Conservation (phyloP, 92 coral and sea anemone species). For the Actinostola sp. region DNA sequence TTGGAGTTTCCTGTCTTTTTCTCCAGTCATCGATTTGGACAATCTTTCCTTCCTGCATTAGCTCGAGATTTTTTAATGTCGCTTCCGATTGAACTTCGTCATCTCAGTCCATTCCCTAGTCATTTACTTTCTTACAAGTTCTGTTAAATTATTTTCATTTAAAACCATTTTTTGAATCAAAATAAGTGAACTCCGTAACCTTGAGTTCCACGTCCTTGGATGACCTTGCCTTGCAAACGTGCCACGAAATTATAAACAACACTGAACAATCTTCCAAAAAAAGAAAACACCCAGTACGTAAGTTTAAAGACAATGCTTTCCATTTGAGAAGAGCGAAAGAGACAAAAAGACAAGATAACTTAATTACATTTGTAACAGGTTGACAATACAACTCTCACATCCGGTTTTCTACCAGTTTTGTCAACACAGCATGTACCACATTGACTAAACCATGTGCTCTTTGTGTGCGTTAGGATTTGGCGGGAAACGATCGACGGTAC, state of each 20-base stretch:
- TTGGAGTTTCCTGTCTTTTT: no score
- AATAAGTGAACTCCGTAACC: background rate
- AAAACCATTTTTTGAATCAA: background rate
- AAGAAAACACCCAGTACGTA: background rate
- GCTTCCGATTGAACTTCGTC: no score
- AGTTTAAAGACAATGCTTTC: background rate
- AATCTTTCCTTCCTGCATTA: no score
- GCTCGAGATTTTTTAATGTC: no score
- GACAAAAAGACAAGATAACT: no score
- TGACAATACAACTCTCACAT: constrained; percentile 16
- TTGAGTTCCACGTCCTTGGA: background rate
- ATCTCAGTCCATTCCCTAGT: no score
- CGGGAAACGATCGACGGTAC: background rate
- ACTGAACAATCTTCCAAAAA: background rate
- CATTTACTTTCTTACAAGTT: no score
- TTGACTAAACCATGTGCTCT: constrained; percentile 13
- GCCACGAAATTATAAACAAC: background rate
- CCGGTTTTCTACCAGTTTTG: constrained; percentile 12
- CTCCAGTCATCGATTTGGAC: no score
- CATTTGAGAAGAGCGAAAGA: background rate
- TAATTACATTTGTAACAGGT: constrained; percentile 20
- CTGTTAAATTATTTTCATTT: no score
- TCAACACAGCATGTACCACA: constrained; percentile 24
- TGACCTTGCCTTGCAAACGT: constrained; percentile 2
- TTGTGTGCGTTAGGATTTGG: background rate